Base-by-base conservation (phyloP, 2,797 vertebrate genomes). In the Mormyrus proboscirostris region DNA sequence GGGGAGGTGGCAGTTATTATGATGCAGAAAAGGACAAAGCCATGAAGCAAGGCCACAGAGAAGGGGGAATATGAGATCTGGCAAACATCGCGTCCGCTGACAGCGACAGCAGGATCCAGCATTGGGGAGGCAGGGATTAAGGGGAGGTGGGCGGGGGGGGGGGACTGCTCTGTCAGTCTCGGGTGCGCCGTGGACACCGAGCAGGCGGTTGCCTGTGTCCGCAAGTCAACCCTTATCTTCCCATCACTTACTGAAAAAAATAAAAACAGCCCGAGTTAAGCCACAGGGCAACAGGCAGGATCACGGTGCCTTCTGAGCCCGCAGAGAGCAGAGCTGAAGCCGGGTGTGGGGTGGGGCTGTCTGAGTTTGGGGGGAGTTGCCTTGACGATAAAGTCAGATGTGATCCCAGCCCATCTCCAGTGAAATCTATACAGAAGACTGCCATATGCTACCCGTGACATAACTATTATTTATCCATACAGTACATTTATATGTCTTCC, bases 61-160 rank as follows among this genome's bases (percentile, higher is more conserved):
- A 12, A 51, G 88, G 44, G 79, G 41, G 50, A 29, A 84, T 25
- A 16, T 50, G n/a, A 65, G 76, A 44, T 83, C 88, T 47, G 88
- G 88, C 38, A 89, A 83, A 16, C 49, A 57, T 84, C 88, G 3
- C 41, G 19, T 29, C 57, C 50, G 33, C 62, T 69, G 55, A 62
- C 84, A 85, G 69, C 29, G 85, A 65, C 51, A 50, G 69, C 33
- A 44, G 55, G 59, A 83, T 69, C 33, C 33, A 41, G 38, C 10
- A 85, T 73, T 51, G 57, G 79, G 62, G 79, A 59, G 51, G 76
- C 76, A 62, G 79, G 76, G 86, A 89, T 88, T 90, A 88, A 59
- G 50, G 85, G 50, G 76, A 33, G 90, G 88, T 25, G 59, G n/a
- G 12, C 29, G 0, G 16, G 44, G 76, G 10, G 12, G 29, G 1